Evolutionary conservation across 2,113 vertebrate genomes (phyloP).

Genomic region (Crotalus helleri): DNA sequence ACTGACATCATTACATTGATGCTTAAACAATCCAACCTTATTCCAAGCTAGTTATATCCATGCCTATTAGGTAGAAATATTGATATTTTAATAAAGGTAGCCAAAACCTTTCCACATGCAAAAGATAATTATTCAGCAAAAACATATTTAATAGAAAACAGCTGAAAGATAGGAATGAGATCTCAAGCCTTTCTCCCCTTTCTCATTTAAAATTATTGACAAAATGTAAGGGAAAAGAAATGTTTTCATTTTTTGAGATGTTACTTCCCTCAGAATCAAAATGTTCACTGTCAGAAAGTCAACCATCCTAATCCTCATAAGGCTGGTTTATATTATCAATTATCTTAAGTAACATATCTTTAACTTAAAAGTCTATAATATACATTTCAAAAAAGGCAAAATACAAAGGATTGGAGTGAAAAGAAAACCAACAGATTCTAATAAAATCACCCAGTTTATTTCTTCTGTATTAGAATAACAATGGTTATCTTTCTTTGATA

Average conservation of each 20-base stretch:
- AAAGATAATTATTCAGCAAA: constrained; percentile 15
- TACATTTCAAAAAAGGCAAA: background rate
- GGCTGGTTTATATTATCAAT: background rate
- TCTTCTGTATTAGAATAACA: background rate
- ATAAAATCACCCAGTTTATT: background rate
- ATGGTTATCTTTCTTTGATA: background rate
- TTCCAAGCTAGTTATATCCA: constrained; percentile 52
- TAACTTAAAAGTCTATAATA: background rate
- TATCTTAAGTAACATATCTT: background rate
- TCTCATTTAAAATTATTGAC: constrained; percentile 15
- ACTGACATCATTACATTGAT: constrained; percentile 75
- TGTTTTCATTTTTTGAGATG: background rate
- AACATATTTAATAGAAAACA: constrained; percentile 19
- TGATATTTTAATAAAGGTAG: constrained; percentile 56
- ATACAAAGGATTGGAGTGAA: background rate
- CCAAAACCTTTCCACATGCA: constrained; percentile 16
- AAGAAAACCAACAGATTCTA: background rate
- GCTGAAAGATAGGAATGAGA: background rate
- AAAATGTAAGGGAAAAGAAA: background rate
- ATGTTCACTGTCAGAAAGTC: background rate
- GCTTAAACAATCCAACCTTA: constrained; percentile 66
- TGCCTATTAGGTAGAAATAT: constrained; percentile 69
- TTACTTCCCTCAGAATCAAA: background rate
- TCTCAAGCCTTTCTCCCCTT: background rate
- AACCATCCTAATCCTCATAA: background rate